Evolutionary conservation across 2,797 vertebrate genomes (phyloP).

Genomic region (Borostomias antarcticus): DNA sequence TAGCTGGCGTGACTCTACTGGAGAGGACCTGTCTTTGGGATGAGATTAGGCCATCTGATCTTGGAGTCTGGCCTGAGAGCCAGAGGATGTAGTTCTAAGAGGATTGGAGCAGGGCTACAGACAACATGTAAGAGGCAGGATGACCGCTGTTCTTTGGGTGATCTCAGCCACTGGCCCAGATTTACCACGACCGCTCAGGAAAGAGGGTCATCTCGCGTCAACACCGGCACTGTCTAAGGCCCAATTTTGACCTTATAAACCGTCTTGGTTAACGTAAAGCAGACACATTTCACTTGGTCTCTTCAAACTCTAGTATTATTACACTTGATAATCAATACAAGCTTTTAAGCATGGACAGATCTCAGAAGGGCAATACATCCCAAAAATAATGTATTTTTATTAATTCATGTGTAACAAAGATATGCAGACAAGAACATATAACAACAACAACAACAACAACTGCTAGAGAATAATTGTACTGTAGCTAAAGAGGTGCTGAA

Average conservation of each 20-base stretch:
- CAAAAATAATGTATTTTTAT: not conserved
- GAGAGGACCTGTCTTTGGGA: slow-evolving; percentile 60
- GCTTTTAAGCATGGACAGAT: not conserved
- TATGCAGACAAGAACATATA: not conserved
- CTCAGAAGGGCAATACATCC: not conserved
- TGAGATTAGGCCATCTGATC: slow-evolving; percentile 66
- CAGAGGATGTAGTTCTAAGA: slow-evolving; percentile 70
- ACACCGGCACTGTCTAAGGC: slow-evolving; percentile 13
- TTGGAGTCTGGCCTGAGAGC: slow-evolving; percentile 59
- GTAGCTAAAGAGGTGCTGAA: not conserved
- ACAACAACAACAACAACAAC: not conserved
- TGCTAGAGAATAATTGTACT: not conserved
- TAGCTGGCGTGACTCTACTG: slow-evolving; percentile 63
- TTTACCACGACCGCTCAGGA: slow-evolving; percentile 41
- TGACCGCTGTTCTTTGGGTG: slow-evolving; percentile 52
- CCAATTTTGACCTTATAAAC: slow-evolving; percentile 17
- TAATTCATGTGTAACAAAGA: too few species aligned
- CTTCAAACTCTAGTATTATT: not conserved
- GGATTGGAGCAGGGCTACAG: slow-evolving; percentile 60
- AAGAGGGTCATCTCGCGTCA: slow-evolving; percentile 26
- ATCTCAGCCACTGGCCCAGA: slow-evolving; percentile 59
- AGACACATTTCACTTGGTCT: not conserved
- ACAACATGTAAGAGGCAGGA: slow-evolving; percentile 64
- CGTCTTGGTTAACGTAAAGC: not conserved
- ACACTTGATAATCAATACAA: not conserved